Base-by-base conservation (phyloP, 2,797 vertebrate species). In the Microhierax caerulescens region DNA sequence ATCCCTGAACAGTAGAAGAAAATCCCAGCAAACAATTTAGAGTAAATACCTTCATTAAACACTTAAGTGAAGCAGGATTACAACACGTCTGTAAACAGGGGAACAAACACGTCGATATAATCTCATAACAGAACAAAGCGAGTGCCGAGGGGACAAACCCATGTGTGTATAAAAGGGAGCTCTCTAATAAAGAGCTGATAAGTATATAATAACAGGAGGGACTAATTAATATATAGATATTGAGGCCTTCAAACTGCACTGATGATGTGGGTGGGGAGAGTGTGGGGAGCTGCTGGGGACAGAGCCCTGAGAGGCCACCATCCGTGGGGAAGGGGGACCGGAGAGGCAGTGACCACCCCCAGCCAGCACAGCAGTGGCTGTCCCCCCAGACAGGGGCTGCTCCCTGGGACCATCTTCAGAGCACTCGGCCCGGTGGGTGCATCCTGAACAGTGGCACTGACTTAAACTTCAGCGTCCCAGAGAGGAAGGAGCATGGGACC, bases 21-120 rank as follows among this genome's bases (percentile, higher is more conserved):
- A 97, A 96, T 93, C 81, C 90, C 67, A 69, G 76, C 48, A 43
- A 95, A 92, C 84, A 67, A 32, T 92, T 95, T 63, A 39, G 87
- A 95, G 88, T 84, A 97, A 97, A 97, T 78, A 86, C 84, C 70
- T 94, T 96, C 90, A 85, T 96, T 96, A 95, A 96, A 80, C 85
- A 48, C 60, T 28, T 89, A 85, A 43, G 86, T 56, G 64, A 95
- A 96, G 84, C 83, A 75, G 93, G 94, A 96, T 95, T 96, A 80
- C 84, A 93, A 8, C 80, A 6, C 5, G 1, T 50, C 60, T 94
- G 93, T 63, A 64, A 95, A 93, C 96, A 95, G 41, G 86, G 91
- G 69, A 93, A 73, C 61, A 76, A 64, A 67, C 28, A 22, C 6
- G 1, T 24, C 2, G 54, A 92, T 97, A 54, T 28, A 63, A 95